Evolutionary conservation across 2,113 vertebrate species (phyloP), one percentile per base, ranked within the genome.

Genomic region (Callithrix jacchus): DNA sequence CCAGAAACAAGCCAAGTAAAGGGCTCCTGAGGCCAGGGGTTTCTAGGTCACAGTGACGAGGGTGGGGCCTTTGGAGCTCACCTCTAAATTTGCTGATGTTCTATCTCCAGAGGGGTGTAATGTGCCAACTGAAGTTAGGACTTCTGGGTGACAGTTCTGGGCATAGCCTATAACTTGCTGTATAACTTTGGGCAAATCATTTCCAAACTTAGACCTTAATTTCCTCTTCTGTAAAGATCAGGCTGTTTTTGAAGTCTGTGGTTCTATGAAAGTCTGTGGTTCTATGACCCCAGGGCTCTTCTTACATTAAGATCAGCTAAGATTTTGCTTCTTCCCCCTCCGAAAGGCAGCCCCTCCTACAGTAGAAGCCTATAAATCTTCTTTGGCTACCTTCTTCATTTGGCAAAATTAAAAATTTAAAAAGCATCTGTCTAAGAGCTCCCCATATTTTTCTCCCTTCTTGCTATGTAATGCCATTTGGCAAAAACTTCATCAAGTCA

Each of bases 401-500:
- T 81, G 35, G 79, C 42, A 66, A 88, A 93, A 35, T 58, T 93
- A 87, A 87, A 87, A 47, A 68, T 93, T 74, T 56, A 25, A 68
- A 96, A 86, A 81, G 54, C 49, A 74, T 71, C 66, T 88, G n/a
- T 76, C 42, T 3, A 81, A 76, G 20, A 86, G 70, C 13, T 82
- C 27, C 35, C 11, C 30, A 25, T 71, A 61, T 42, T 40, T 37
- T 40, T 45, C 73, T 82, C 79, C 58, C 42, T 79, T 83, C 37
- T 91, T 83, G 52, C 54, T 91, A 87, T 10, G 18, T 71, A 85
- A 81, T 88, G 71, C 23, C 37, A 54, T 93, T 95, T 61, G 61
- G 23, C 21, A 0, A 76, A 85, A 49, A 81, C 32, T 88, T 84
- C 54, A 73, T n/a, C 66, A 95, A 84, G 54, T 87, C 37, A 20